These are phyloP conservation scores for Mirza zaza DNA, from an alignment of 2,113 vertebrate species.

Conservation along the genomic window DNA sequence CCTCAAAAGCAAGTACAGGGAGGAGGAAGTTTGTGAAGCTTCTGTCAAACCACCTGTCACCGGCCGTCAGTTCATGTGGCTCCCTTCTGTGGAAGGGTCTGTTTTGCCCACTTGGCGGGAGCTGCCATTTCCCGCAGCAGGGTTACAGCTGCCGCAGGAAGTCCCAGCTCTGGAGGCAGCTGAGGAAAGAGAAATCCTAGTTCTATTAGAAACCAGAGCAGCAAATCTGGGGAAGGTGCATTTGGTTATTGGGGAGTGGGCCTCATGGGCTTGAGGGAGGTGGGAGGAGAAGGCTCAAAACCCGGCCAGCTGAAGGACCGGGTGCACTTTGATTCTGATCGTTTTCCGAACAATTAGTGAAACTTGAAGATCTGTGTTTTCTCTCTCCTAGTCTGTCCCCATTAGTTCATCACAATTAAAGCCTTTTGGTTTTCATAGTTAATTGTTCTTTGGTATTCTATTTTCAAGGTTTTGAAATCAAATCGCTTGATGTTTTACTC, in stretches of 20 bases:
- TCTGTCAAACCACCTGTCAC: background rate
- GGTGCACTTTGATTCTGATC: background rate
- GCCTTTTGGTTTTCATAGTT: slow-evolving; percentile 40
- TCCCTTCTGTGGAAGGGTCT: slow-evolving; percentile 51
- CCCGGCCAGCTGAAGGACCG: background rate
- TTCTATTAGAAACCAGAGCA: background rate
- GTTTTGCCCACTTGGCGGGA: background rate
- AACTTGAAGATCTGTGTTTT: background rate
- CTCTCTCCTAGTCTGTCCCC: background rate
- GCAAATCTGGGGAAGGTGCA: background rate
- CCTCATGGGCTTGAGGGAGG: background rate
- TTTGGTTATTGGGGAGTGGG: background rate
- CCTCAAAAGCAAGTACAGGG: slow-evolving; percentile 36
- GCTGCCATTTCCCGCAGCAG: background rate
- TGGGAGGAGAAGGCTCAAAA: background rate
- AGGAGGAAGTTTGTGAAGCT: background rate
- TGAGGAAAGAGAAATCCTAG: slow-evolving; percentile 10
- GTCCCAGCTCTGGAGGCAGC: background rate
- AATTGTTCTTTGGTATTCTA: slow-evolving; percentile 59
- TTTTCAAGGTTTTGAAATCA: slow-evolving; percentile 64
- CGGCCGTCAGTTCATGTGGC: background rate
- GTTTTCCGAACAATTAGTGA: background rate
- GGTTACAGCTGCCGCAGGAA: slow-evolving; percentile 49
- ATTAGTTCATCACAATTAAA: slow-evolving; percentile 26
- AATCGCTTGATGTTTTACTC: slow-evolving; percentile 50